Conservation (phyloP, 53 echinoderm and acorn worm species). For the Zoroaster sp. region DNA sequence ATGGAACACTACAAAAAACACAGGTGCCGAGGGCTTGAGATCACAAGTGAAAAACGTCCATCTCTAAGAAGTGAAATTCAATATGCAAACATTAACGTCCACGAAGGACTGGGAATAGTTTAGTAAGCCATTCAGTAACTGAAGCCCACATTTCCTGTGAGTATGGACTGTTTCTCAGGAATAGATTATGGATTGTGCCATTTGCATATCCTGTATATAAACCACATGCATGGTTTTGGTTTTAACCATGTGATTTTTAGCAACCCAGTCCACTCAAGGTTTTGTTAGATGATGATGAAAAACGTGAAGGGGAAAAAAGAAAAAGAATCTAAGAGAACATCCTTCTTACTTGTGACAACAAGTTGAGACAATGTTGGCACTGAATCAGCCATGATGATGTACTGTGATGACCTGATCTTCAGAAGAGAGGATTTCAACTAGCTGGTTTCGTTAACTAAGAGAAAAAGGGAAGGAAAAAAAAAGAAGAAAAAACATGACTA, state of each 20-base stretch:
- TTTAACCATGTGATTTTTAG: not conserved
- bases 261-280: not conserved
- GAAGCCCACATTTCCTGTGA: not conserved
- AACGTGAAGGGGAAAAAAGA: not conserved
- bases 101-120: not conserved
- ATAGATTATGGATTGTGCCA: not conserved
- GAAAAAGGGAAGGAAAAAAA: not conserved
- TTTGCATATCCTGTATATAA: not conserved
- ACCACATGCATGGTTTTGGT: no score
- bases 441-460: not conserved
- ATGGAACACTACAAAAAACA: no score
- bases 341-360: slow-evolving; percentile 58
- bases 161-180: not conserved
- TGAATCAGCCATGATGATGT: slow-evolving; percentile 29
- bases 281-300: not conserved
- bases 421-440: not conserved
- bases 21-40: no score
- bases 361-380: slow-evolving; percentile 55
- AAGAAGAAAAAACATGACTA: no score
- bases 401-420: not conserved
- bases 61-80: not conserved
- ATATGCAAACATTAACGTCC: not conserved
- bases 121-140: not conserved
- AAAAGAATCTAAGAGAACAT: not conserved
- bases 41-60: not conserved